These are phyloP conservation scores for Dione juno DNA, from an alignment of 2,888 invertebrate species.

Conservation along the genomic window DNA sequence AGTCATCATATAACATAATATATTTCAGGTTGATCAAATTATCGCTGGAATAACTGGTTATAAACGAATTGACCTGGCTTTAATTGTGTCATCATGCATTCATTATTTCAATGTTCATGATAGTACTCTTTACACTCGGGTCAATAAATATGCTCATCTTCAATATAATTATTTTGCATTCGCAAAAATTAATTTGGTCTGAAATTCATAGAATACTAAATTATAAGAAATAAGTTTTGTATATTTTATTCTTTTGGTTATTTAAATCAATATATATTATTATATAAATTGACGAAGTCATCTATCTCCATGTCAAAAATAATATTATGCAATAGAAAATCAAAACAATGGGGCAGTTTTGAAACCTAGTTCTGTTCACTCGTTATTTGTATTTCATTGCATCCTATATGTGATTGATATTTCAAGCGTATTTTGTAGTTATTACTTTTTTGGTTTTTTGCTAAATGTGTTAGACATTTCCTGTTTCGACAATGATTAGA, in stretches of 20 bases:
- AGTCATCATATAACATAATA: constrained; percentile 6
- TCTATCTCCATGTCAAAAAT: neutral
- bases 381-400: neutral
- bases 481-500: no score
- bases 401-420: neutral
- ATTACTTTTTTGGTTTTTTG: neutral
- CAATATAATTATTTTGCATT: constrained; percentile 12
- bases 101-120: constrained; percentile 36
- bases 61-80: constrained; percentile 36
- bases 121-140: constrained; percentile 30
- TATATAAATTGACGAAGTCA: neutral
- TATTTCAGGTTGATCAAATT: constrained; percentile 3
- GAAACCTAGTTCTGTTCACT: neutral
- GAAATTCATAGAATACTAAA: neutral
- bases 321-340: neutral
- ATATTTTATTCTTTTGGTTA: no score
- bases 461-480: no score
- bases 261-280: neutral
- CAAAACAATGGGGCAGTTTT: neutral
- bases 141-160: constrained; percentile 31
- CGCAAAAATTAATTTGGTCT: neutral
- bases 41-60: constrained; percentile 4
- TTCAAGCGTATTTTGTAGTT: neutral
- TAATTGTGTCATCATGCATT: constrained; percentile 41
- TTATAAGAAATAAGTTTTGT: no score